Conservation (phyloP, 2,888 invertebrate species). For the Dascillus cervinus region DNA sequence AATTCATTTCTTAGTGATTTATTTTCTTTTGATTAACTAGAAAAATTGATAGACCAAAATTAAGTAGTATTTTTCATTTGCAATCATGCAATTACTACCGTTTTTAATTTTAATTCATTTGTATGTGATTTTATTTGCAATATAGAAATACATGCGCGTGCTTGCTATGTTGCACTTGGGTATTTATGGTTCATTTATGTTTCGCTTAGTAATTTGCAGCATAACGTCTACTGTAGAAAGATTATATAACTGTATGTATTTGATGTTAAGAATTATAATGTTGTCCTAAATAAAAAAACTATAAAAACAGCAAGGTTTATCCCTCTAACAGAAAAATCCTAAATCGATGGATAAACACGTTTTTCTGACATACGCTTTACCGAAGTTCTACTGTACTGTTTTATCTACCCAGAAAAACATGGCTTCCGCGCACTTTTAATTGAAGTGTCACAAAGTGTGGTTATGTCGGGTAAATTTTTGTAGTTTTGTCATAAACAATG, state of each 20-base stretch:
- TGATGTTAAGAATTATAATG: slow-evolving; percentile 29
- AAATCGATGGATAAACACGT: too few relatives aligned
- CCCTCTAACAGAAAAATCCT: too few relatives aligned
- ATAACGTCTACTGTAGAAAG: slow-evolving; percentile 27
- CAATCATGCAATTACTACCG: too few relatives aligned
- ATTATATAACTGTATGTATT: slow-evolving; percentile 38
- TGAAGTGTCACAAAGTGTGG: too few relatives aligned
- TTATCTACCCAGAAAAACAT: too few relatives aligned
- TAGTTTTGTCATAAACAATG: too few relatives aligned
- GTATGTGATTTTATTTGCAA: slow-evolving; percentile 35
- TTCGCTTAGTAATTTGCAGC: slow-evolving; percentile 31
- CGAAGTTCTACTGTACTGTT: too few relatives aligned
- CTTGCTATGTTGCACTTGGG: slow-evolving; percentile 30
- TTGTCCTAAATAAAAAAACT: slow-evolving; percentile 2
- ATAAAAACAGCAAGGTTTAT: too few relatives aligned
- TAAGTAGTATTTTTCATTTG: slow-evolving; percentile 18
- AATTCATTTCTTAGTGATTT: slow-evolving; percentile 16
- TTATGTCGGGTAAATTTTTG: too few relatives aligned
- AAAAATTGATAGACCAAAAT: slow-evolving; percentile 15
- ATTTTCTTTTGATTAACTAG: slow-evolving; percentile 11
- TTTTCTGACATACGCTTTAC: too few relatives aligned
- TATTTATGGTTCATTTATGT: slow-evolving; percentile 33
- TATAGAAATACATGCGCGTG: slow-evolving; percentile 24
- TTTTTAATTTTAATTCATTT: slow-evolving; percentile 31
- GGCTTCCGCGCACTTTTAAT: too few relatives aligned